These are phyloP conservation scores for Gymnoscelis rufifasciata DNA, from an alignment of 2,888 invertebrate genomes.

Conservation along the genomic window DNA sequence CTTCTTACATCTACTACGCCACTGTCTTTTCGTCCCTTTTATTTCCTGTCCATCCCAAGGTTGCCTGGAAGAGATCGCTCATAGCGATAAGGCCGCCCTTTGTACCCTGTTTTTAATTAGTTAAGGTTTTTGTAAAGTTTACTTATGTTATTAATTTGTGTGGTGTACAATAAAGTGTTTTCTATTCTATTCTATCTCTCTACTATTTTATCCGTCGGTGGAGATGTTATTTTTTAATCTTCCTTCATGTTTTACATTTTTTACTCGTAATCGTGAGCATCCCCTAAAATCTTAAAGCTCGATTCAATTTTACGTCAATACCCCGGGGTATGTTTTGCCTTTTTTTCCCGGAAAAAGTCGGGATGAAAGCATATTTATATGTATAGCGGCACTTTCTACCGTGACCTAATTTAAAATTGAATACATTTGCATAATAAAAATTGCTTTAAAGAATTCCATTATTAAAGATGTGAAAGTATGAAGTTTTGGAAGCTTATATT, in stretches of 20 bases:
- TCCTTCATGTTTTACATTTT: neutral
- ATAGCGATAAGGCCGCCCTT: too few species aligned
- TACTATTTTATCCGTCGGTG: too few species aligned
- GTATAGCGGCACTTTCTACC: slow-evolving; percentile 1
- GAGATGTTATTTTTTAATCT: neutral
- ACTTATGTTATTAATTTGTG: too few species aligned
- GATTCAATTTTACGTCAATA: slow-evolving; percentile 3
- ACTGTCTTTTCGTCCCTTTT: too few species aligned
- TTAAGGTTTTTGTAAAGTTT: too few species aligned
- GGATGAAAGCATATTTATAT: slow-evolving; percentile 8
- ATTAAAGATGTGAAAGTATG: neutral
- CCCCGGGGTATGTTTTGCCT: slow-evolving; percentile 1
- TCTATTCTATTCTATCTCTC: too few species aligned
- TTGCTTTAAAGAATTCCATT: neutral
- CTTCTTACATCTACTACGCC: too few species aligned
- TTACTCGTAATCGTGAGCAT: neutral
- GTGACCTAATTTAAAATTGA: slow-evolving; percentile 2
- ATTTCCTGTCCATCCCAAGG: too few species aligned
- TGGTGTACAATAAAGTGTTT: too few species aligned
- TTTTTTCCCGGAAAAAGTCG: neutral
- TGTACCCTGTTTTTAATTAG: too few species aligned
- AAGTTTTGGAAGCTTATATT: too few species aligned
- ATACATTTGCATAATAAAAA: neutral
- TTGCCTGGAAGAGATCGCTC: too few species aligned
- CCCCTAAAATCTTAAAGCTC: slow-evolving; percentile 2